phyloP scores from a whole-genome alignment of 2,113 vertebrate species.

The Alethe diademata region DNA sequence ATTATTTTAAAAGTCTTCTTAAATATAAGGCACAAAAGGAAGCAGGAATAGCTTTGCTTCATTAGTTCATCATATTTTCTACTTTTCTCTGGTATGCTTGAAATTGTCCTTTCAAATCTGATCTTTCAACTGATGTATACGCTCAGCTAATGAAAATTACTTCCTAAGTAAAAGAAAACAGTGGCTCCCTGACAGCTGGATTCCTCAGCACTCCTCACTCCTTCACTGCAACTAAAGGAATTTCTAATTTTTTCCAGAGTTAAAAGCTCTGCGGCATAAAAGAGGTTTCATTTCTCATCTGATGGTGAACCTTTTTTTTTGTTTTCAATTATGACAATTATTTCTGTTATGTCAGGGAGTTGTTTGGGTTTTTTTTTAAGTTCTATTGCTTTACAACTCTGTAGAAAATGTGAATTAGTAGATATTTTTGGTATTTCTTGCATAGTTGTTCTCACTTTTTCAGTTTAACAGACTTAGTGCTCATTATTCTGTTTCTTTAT shows the following conservation, averaged over 20 bases:
- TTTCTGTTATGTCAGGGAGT: background rate
- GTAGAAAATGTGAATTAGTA: background rate
- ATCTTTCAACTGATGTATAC: background rate
- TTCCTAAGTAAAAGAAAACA: constrained; percentile 19
- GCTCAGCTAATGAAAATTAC: background rate
- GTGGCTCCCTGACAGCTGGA: background rate
- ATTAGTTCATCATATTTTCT: background rate
- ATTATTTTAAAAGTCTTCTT: background rate
- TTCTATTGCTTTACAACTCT: background rate
- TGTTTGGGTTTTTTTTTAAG: background rate
- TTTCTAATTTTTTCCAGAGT: background rate
- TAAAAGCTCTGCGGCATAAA: background rate
- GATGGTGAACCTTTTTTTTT: background rate
- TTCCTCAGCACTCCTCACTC: background rate
- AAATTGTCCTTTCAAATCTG: background rate
- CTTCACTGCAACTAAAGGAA: fast-evolving
- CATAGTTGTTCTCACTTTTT: background rate
- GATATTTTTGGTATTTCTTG: background rate
- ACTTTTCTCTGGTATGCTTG: background rate
- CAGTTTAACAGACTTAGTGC: background rate
- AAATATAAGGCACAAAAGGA: background rate
- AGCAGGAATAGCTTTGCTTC: background rate
- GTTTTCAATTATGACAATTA: background rate
- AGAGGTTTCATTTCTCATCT: background rate
- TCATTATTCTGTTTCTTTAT: background rate